phyloP scores from a whole-genome alignment of 2,888 invertebrate genomes.

The Metacarcinus magister region DNA sequence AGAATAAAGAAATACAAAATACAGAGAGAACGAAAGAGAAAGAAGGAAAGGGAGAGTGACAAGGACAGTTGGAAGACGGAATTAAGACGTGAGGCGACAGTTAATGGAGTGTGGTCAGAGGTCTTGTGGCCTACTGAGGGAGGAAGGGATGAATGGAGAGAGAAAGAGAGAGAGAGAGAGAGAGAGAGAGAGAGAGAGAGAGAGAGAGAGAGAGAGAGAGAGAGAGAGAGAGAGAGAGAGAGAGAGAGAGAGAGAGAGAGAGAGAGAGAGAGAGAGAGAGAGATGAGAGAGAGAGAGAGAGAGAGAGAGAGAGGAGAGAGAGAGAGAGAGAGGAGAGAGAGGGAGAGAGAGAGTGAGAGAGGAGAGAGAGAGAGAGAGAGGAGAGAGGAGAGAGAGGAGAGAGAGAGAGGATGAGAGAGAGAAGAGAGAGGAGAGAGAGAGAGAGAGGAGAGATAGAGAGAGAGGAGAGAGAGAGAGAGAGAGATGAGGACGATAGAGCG shows the following conservation, averaged over 20 bases:
- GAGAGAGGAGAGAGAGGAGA: slow-evolving; percentile 36
- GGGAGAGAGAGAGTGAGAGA: neutral
- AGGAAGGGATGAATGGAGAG: too few relatives aligned
- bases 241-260: neutral
- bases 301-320: neutral
- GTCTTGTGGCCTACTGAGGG: slow-evolving; percentile 27
- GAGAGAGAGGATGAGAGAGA: neutral
- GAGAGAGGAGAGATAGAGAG: neutral
- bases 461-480: neutral
- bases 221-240: neutral
- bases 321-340: neutral
- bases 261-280: neutral
- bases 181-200: neutral
- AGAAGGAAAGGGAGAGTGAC: neutral
- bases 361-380: neutral
- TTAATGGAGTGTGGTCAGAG: slow-evolving; percentile 42
- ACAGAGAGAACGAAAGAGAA: neutral
- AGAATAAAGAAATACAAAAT: neutral
- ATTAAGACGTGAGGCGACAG: slow-evolving; percentile 48
- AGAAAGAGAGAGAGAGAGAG: neutral
- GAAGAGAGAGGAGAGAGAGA: neutral
- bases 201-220: neutral
- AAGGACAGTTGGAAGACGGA: slow-evolving; percentile 31
- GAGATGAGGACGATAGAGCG: neutral
- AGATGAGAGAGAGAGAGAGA: neutral